Percentiles rank a stretch among this genome's conserved stretches.
Evolutionary conservation across 1,140 invertebrate genomes (phyloP).

Genomic region (Pseudomyrmex gracilis): DNA sequence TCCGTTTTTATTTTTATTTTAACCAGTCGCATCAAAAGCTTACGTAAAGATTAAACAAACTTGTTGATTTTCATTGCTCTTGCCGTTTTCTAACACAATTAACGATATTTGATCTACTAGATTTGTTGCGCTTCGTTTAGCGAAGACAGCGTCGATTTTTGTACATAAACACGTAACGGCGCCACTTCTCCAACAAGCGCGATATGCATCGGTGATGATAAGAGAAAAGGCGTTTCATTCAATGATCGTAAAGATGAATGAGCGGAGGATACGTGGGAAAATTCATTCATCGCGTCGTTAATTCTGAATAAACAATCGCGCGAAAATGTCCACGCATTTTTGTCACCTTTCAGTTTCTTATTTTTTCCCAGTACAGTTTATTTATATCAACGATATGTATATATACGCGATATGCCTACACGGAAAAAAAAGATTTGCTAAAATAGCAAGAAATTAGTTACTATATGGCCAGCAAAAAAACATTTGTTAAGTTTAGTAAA

Average conservation of each 20-base stretch:
- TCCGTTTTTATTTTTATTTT: too few relatives aligned
- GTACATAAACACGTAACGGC: constrained; percentile 4
- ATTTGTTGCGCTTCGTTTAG: constrained; percentile 22
- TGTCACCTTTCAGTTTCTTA: too few relatives aligned
- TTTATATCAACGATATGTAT: too few relatives aligned
- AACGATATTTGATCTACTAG: constrained; percentile 4
- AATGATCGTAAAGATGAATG: constrained; percentile 68
- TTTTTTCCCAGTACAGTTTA: too few relatives aligned
- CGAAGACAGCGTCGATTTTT: constrained; percentile 22
- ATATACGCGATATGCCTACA: neutral
- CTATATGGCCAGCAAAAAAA: too few relatives aligned
- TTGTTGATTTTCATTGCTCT: neutral
- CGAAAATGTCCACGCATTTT: neutral
- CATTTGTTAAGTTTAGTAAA: too few relatives aligned
- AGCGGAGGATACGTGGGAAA: constrained; percentile 23
- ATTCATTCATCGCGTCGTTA: constrained; percentile 19
- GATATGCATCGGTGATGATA: constrained; percentile 17
- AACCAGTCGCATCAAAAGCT: neutral
- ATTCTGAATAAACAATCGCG: constrained; percentile 31
- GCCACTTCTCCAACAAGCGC: constrained; percentile 33
- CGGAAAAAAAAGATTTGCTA: too few relatives aligned
- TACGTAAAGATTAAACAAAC: neutral
- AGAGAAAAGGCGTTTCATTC: constrained; percentile 66
- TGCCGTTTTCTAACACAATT: neutral
- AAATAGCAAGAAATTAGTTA: too few relatives aligned